Conservation (phyloP, 2,888 invertebrate species). For the Aphodius sticticus region DNA sequence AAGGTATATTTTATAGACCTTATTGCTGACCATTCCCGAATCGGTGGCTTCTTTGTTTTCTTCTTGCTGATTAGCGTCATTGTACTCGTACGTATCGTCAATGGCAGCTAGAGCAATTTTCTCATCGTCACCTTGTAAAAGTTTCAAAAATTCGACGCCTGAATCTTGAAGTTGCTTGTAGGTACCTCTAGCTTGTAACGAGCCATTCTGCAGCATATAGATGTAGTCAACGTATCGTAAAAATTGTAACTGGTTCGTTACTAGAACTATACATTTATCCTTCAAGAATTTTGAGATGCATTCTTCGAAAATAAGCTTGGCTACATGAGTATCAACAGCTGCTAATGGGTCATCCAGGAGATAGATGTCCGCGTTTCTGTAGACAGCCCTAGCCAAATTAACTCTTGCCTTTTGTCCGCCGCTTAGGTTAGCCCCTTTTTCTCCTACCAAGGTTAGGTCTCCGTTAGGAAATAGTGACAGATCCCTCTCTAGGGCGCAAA, state of each 20-base stretch:
- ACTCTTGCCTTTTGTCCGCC: conserved; percentile 80
- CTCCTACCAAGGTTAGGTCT: conserved; percentile 81
- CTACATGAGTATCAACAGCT: conserved; percentile 77
- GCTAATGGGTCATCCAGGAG: conserved; percentile 79
- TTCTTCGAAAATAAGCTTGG: conserved; percentile 73
- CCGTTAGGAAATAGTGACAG: conserved; percentile 75
- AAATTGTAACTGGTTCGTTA: conserved; percentile 88
- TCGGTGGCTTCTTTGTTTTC: conserved; percentile 49
- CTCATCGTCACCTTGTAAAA: conserved; percentile 50
- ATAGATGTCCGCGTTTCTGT: conserved; percentile 76
- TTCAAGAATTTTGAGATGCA: conserved; percentile 69
- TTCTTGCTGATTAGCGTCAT: conserved; percentile 59
- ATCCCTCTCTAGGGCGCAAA: conserved; percentile 75
- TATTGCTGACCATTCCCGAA: conserved; percentile 59
- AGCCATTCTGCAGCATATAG: conserved; percentile 64
- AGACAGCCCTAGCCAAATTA: conserved; percentile 70
- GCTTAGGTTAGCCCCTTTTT: conserved; percentile 75
- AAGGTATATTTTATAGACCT: conserved; percentile 76
- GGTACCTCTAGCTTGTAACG: conserved; percentile 66
- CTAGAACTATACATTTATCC: conserved; percentile 76
- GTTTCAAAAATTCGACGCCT: conserved; percentile 75
- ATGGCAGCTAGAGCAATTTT: conserved; percentile 43
- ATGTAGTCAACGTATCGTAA: conserved; percentile 67
- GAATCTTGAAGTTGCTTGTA: conserved; percentile 70
- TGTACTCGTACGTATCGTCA: conserved; percentile 63